These are phyloP conservation scores for Artibeus lituratus DNA, from an alignment of 2,797 vertebrate genomes.

Conservation along the genomic window DNA sequence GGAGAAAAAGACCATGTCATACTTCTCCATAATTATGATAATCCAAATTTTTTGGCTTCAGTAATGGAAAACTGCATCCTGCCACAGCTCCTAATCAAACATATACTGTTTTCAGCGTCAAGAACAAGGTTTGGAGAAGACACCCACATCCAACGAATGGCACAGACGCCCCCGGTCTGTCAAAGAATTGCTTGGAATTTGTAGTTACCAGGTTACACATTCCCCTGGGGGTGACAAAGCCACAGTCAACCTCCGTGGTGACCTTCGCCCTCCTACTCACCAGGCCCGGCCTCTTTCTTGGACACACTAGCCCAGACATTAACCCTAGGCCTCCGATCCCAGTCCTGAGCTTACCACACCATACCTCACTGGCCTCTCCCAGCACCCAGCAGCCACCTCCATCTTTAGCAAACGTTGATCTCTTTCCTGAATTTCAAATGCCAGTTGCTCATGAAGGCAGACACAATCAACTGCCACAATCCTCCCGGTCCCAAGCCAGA, in stretches of 20 bases:
- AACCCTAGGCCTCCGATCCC: not conserved
- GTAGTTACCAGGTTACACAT: not conserved
- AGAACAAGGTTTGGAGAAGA: not conserved
- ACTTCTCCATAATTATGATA: not conserved
- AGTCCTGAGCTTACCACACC: not conserved
- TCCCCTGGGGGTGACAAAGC: not conserved
- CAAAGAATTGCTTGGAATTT: not conserved
- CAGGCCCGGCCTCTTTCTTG: not conserved
- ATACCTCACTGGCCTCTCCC: not conserved
- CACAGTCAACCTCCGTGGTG: not conserved
- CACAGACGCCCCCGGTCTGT: not conserved
- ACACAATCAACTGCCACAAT: rapidly evolving
- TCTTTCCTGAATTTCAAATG: not conserved
- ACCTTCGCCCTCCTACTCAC: not conserved
- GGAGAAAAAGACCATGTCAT: not conserved
- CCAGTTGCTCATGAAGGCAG: not conserved
- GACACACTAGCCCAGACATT: not conserved
- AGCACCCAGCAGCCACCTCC: not conserved
- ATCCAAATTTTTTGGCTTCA: not conserved
- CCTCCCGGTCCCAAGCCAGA: not conserved
- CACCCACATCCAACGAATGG: not conserved
- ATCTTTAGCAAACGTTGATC: not conserved
- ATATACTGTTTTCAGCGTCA: not conserved
- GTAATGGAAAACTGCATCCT: not conserved
- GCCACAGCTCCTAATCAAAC: not conserved